Base-by-base conservation (phyloP, 2,797 vertebrate species). In the Onychomys arenicola region DNA sequence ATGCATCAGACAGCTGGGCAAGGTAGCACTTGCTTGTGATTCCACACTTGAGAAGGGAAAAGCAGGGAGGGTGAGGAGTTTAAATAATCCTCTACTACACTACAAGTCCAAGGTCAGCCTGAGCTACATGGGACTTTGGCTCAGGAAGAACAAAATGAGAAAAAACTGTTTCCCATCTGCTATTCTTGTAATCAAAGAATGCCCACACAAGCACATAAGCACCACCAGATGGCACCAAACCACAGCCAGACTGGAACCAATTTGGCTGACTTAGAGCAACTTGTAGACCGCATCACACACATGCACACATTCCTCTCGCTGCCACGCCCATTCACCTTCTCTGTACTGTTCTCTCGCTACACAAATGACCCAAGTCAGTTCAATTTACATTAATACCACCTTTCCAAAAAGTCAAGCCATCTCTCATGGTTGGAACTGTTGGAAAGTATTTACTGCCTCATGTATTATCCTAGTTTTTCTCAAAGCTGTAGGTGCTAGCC, bases 201-300 rank as follows among this genome's bases (percentile, higher is more conserved):
- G 29, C 40, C 82, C 75, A 59, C n/a, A 87, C 55, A 46, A 86
- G 34, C 17, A 75, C n/a, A 82, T 25, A 84, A 14, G 52, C 57
- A 69, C 95, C 97, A 97, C 91, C 95, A 98, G 97, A 95, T 94
- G 97, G 97, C 97, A 94, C 96, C 96, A 98, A 95, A 97, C 73
- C 87, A 95, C 78, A 97, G 40, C 73, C 61, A 3, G 78, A 95
- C 76, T 80, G 52, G 34, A 32, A 25, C 59, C 34, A 59, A 40
- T 19, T 10, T 55, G 78, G 19, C 23, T 37, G 9, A 19, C 13
- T 61, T 40, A 7, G 13, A 73, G 12, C 23, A 16, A 87, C 57
- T 55, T 46, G 57, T 59, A 10, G 63, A 69, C 49, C 19, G 43
- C 40, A n/a, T 23, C 34, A 49, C 43, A 73, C 17, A 34, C 10